These are phyloP conservation scores for Polydrusus pterygomalis DNA, from an alignment of 2,888 invertebrate genomes.

Conservation along the genomic window DNA sequence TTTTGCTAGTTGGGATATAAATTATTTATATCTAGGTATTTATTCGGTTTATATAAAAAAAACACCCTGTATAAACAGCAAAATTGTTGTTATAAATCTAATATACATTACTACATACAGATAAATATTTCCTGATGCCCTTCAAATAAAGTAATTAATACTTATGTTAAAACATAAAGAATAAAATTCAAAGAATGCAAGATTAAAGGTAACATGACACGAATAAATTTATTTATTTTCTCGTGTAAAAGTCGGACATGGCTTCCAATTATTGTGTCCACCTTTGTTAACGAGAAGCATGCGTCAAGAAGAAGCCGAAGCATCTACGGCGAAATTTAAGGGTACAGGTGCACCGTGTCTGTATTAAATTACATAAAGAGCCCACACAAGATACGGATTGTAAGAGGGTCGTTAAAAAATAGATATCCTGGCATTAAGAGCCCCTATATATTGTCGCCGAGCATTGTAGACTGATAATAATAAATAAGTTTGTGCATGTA, in stretches of 20 bases:
- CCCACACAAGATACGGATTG: slow-evolving; percentile 47
- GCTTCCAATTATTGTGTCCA: slow-evolving; percentile 45
- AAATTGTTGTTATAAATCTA: no score
- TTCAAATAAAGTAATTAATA: slow-evolving; percentile 37
- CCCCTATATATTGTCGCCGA: background rate
- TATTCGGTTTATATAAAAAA: no score
- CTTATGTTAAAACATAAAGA: slow-evolving; percentile 12
- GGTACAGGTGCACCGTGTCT: slow-evolving; percentile 55
- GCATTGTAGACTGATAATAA: no score
- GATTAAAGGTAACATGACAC: slow-evolving; percentile 38
- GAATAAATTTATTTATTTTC: slow-evolving; percentile 16
- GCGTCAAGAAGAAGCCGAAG: slow-evolving; percentile 1
- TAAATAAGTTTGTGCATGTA: no score
- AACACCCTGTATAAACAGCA: no score
- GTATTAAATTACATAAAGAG: slow-evolving; percentile 54
- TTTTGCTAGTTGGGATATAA: no score
- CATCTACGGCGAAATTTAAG: slow-evolving; percentile 46
- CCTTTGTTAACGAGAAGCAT: slow-evolving; percentile 38
- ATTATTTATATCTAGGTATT: no score
- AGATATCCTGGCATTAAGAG: slow-evolving; percentile 25
- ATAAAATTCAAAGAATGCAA: slow-evolving; percentile 34
- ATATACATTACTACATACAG: no score
- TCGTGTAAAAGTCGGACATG: slow-evolving; percentile 37
- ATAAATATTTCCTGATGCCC: no score
- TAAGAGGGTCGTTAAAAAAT: slow-evolving; percentile 18